Conservation (phyloP, 1,140 invertebrate genomes). For the Heliconius melpomene region DNA sequence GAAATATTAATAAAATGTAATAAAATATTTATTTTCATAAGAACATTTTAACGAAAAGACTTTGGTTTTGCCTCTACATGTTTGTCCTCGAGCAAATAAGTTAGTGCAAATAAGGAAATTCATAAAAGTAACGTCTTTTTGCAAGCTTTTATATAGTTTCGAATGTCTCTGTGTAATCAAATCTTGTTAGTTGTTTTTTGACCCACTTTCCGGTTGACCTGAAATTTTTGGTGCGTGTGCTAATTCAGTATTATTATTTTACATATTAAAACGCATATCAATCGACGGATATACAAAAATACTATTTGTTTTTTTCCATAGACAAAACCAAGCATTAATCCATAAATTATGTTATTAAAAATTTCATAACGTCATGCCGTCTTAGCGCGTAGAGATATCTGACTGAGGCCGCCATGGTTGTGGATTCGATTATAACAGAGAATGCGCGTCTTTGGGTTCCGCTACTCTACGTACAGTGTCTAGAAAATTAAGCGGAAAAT, state of each 20-base stretch:
- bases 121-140: background rate
- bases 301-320: no score
- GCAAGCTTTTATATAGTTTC: background rate
- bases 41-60: background rate
- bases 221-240: background rate
- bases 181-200: background rate
- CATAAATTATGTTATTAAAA: no score
- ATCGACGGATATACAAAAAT: no score
- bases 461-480: no score
- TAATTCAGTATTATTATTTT: background rate
- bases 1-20: background rate
- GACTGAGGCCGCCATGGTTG: no score
- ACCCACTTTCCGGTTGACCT: background rate
- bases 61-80: background rate
- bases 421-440: no score
- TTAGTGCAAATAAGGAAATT: background rate
- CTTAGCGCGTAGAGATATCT: no score
- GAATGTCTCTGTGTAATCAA: background rate
- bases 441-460: no score
- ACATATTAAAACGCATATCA: background rate
- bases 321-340: no score
- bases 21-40: background rate
- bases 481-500: no score
- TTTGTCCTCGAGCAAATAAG: background rate
- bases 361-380: no score